Evolutionary conservation across 37 sponge, comb jelly and placozoan species (phyloP).

Genomic region (Chondrilla cf. caribensis): DNA sequence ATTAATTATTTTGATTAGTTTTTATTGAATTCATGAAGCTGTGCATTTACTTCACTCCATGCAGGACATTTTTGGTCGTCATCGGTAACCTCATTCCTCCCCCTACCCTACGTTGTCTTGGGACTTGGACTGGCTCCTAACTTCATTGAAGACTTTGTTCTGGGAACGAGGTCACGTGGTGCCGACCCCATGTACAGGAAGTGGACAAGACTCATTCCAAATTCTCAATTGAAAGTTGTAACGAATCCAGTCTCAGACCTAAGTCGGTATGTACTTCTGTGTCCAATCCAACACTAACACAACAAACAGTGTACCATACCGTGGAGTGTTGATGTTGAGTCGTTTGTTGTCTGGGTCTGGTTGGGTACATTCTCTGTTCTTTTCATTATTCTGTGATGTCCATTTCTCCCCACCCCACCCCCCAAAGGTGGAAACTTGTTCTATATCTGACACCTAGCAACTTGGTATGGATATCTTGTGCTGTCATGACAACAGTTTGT

Average conservation of each 20-base stretch:
- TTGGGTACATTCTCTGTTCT: too few relatives aligned
- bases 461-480: neutral
- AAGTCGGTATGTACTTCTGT: neutral
- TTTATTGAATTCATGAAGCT: too few relatives aligned
- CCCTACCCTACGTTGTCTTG: neutral
- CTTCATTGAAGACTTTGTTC: neutral
- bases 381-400: too few relatives aligned
- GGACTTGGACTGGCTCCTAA: neutral
- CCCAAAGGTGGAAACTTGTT: neutral
- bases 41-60: too few relatives aligned
- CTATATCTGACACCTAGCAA: neutral
- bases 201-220: neutral
- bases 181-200: neutral
- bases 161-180: neutral
- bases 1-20: too few relatives aligned
- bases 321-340: too few relatives aligned
- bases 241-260: neutral
- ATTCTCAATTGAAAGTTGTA: neutral
- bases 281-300: neutral
- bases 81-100: neutral
- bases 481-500: neutral
- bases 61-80: constrained; percentile 2
- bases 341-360: too few relatives aligned
- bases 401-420: neutral
- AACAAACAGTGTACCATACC: too few relatives aligned